These are phyloP conservation scores for Adineta ricciae DNA, from an alignment of 2,888 invertebrate species.

Conservation along the genomic window DNA sequence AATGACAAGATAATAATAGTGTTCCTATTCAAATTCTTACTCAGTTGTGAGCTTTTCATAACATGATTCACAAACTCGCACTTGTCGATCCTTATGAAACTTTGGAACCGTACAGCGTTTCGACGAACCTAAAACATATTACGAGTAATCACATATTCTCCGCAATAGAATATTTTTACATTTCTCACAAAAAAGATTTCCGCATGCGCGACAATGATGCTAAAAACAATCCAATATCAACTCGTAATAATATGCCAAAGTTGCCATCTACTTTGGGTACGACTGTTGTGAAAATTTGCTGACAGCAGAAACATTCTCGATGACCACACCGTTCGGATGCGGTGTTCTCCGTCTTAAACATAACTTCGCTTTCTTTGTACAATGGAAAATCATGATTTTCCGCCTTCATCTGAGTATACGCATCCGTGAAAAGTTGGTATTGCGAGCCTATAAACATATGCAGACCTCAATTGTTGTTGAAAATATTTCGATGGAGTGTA, in stretches of 20 bases:
- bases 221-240: constrained; percentile 41
- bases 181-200: constrained; percentile 87
- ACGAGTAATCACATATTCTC: not conserved
- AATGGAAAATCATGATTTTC: constrained; percentile 57
- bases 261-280: constrained; percentile 62
- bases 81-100: constrained; percentile 94
- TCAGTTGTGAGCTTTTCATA: constrained; percentile 59
- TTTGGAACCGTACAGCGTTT: constrained; percentile 82
- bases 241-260: not conserved
- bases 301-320: constrained; percentile 57
- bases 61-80: constrained; percentile 91
- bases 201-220: constrained; percentile 95
- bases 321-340: constrained; percentile 94
- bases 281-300: constrained; percentile 70
- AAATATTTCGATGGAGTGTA: no score
- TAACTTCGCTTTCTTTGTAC: constrained; percentile 87
- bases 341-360: constrained; percentile 87
- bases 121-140: constrained; percentile 54
- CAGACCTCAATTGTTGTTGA: no score
- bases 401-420: constrained; percentile 80
- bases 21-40: not conserved
- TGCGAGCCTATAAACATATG: constrained; percentile 59
- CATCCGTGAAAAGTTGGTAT: constrained; percentile 80
- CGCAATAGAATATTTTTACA: constrained; percentile 53
- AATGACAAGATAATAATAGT: no score